Base-by-base conservation (phyloP, 2,888 invertebrate species). In the Caenorhabditis sp. region DNA sequence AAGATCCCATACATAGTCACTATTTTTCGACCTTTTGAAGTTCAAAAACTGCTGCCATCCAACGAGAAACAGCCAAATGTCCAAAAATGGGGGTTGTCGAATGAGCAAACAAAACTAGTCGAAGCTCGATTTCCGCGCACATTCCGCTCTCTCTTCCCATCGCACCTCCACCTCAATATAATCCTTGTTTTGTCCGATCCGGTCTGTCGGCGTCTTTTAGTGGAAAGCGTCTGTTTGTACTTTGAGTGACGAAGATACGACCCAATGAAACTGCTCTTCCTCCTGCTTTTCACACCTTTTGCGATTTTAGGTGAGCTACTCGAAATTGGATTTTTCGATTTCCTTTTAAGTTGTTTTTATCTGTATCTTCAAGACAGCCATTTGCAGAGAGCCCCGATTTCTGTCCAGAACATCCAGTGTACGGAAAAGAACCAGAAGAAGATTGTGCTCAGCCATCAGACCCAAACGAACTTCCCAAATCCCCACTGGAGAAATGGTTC, bases 401-500 rank as follows among this genome's bases (percentile, higher is more conserved):
- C 69, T 87, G 87, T 41, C 85, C 87, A 5, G 51, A 77, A n/a
- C 83, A 74, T 38, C 28, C 51, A 14, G 61, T 80, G 1, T 82
- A 75, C 41, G 85, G 77, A 7, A 82, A 80, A 41, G 28, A 38
- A 10, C 86, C 86, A 0, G 83, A 80, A 54, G 85, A 77, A 44
- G 68, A 56, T 59, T 82, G 80, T 84, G 82, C 76, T 51, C 80
- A 70, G 24, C 73, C 87, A 16, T 80, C 86, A 8, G 91, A 91
- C 63, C 91, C 91, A 1, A 88, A 90, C 59, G 75, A 88, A 12
- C 64, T 86, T 19, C 87, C 87, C 6, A 86, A 83, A 56, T 80
- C 88, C 0, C 61, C 69, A 8, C n/a, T 91, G 16, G 91, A 91
- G 73, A 80, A 84, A 63, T 91, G 91, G 90, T 90, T 90, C 76